Evolutionary conservation across 2,888 invertebrate genomes (phyloP), one percentile per base, ranked within the genome.

Genomic region (Junonia oenone): DNA sequence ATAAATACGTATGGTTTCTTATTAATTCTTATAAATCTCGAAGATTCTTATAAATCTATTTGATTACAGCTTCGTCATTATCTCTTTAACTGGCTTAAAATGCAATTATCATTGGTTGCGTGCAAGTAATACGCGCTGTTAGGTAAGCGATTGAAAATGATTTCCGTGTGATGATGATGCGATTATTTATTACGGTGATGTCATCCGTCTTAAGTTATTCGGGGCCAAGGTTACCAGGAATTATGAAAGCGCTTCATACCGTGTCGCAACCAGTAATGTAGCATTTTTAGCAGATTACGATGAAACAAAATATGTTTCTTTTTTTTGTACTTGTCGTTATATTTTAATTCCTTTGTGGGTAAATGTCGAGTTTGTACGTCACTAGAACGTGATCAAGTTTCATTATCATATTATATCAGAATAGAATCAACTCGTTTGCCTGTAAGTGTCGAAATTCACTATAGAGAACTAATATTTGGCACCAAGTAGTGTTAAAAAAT

Each of bases 101-200:
- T 31, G 40, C 57, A 56, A 59, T 64, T 60, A 64, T 62, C 19
- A 40, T 35, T 35, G 57, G 53, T 64, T 64, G 64, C 64, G 59
- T 64, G 64, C 56, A 56, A 52, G 52, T 63, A 63, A 64, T 57
- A 58, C 55, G 45, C 35, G 55, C 29, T 27, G 56, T 65, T 65
- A 62, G 57, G 60, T 62, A 63, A 63, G 54, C 54, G 47, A 38
- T 55, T 27, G 48, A 46, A 35, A 51, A 54, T 59, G 51, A 63
- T 59, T 63, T 66, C 63, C 63, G 58, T 58, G 63, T 61, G 45
- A 55, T 62, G 69, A 70, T 74, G 75, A 76, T 74, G 72, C 58
- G 65, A 68, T 66, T 63, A 40, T 64, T 57, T 61, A 60, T 65
- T 63, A 63, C 73, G 73, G 73, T 83, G 83, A 83, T 77, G 74